Percentiles rank a stretch among this genome's conserved stretches.
These are phyloP conservation scores for Ptychoptera contaminata DNA, from an alignment of 2,888 invertebrate species.

Conservation along the genomic window DNA sequence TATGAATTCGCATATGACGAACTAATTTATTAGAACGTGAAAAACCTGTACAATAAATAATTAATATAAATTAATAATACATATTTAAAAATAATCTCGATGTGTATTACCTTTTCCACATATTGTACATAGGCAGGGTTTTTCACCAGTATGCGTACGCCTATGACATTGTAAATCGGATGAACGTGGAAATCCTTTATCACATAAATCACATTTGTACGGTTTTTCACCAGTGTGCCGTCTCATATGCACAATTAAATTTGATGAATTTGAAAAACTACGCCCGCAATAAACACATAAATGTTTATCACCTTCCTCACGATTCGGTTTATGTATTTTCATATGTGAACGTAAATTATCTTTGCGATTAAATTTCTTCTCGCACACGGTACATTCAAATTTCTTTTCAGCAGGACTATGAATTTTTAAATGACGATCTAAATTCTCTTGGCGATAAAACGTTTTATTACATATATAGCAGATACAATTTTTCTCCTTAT, in stretches of 20 bases:
- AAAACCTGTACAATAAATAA: slow-evolving; percentile 29
- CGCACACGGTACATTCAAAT: slow-evolving; percentile 40
- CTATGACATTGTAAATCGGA: slow-evolving; percentile 45
- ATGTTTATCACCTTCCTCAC: slow-evolving; percentile 25
- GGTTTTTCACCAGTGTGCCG: slow-evolving; percentile 51
- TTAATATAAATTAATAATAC: not conserved
- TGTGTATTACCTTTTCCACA: slow-evolving; percentile 14
- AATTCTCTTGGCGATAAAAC: slow-evolving; percentile 46
- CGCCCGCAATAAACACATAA: slow-evolving; percentile 44
- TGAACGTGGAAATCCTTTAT: slow-evolving; percentile 45
- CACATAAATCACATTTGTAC: slow-evolving; percentile 44
- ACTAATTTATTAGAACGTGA: slow-evolving; percentile 44
- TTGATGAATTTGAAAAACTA: slow-evolving; percentile 43
- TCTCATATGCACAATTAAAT: slow-evolving; percentile 48
- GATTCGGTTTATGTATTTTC: slow-evolving; percentile 34
- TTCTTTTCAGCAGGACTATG: slow-evolving; percentile 38
- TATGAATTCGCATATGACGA: slow-evolving; percentile 41
- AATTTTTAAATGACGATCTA: slow-evolving; percentile 46
- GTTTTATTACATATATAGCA: slow-evolving; percentile 47
- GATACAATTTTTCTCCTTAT: slow-evolving; percentile 30
- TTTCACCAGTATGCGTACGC: slow-evolving; percentile 44
- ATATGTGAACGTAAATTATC: slow-evolving; percentile 43
- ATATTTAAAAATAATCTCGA: not conserved
- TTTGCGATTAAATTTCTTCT: slow-evolving; percentile 40
- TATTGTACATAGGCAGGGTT: slow-evolving; percentile 34